phyloP scores from a whole-genome alignment of 2,888 invertebrate genomes.

The Pogonocherus hispidulus region DNA sequence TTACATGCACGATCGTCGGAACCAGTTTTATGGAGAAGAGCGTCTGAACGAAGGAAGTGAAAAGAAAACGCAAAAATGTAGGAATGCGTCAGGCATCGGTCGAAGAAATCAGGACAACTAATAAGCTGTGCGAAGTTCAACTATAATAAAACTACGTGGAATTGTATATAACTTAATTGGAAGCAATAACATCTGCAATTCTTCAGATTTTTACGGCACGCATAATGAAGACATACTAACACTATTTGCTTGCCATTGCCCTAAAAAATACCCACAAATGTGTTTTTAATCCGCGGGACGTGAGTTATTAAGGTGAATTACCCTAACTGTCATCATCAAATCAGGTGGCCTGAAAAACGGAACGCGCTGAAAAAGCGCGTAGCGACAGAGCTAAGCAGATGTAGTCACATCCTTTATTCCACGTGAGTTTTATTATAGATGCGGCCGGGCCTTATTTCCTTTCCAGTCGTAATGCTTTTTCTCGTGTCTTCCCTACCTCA shows the following conservation, averaged over 20 bases:
- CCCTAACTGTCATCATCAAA: constrained; percentile 7
- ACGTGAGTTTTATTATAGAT: constrained; percentile 46
- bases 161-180: neutral
- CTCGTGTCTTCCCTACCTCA: constrained; percentile 48
- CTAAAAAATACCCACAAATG: neutral
- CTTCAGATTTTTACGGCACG: neutral
- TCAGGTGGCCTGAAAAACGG: neutral
- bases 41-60: no score
- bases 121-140: no score
- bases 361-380: constrained; percentile 10
- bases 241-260: neutral
- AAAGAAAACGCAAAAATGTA: no score
- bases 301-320: neutral
- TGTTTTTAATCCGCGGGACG: neutral
- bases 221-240: neutral
- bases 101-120: no score
- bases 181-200: neutral
- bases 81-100: no score
- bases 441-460: constrained; percentile 42
- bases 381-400: constrained; percentile 41
- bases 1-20: no score
- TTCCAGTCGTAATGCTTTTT: constrained; percentile 39
- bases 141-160: no score
- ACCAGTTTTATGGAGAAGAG: no score
- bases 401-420: constrained; percentile 44